Evolutionary conservation across 2,113 vertebrate species (phyloP).

Genomic region (Tiliqua scincoides): DNA sequence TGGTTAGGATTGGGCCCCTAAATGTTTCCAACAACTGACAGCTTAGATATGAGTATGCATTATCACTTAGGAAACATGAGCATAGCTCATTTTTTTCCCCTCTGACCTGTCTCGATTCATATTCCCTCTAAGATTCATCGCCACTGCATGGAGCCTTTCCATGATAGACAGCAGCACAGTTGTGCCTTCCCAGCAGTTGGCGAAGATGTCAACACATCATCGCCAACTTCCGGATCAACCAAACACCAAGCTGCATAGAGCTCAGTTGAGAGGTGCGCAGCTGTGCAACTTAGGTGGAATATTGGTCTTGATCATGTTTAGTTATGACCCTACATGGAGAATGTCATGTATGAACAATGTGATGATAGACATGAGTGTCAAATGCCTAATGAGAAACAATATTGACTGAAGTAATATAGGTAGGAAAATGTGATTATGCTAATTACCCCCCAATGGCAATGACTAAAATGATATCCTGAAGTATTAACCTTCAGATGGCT

Average conservation of each 20-base stretch:
- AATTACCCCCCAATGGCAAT: background rate
- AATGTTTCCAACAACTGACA: background rate
- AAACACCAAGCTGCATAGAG: too few relatives aligned
- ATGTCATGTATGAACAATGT: background rate
- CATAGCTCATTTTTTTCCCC: background rate
- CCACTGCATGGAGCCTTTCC: too few relatives aligned
- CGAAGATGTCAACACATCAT: too few relatives aligned
- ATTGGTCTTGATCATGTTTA: background rate
- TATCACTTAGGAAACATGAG: background rate
- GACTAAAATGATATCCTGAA: constrained; percentile 15
- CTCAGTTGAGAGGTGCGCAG: too few relatives aligned
- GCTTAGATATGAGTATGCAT: background rate
- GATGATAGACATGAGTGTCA: background rate
- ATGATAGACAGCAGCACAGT: too few relatives aligned
- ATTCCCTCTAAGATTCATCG: too few relatives aligned
- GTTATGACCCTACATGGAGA: background rate
- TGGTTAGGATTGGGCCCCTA: too few relatives aligned
- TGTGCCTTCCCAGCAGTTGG: too few relatives aligned
- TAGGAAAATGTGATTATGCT: background rate
- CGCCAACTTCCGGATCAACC: too few relatives aligned
- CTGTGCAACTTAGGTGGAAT: too few relatives aligned
- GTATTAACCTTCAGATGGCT: background rate
- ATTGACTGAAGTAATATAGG: constrained; percentile 20
- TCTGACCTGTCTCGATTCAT: background rate
- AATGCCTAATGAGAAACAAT: constrained; percentile 31